Conservation (phyloP, 2,797 vertebrate species). For the Caiman crocodilus region DNA sequence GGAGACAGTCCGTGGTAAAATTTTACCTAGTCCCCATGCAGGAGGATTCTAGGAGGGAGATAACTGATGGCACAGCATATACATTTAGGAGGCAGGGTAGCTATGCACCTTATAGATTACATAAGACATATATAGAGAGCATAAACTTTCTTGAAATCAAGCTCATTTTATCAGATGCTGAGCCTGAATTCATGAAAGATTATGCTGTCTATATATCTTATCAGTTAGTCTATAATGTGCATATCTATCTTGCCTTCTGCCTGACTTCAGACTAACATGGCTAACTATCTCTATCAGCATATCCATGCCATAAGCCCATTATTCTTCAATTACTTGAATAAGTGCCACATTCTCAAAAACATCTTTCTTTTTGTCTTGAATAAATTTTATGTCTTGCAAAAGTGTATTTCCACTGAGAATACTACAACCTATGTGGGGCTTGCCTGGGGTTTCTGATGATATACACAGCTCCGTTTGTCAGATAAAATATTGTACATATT, state of each 20-base stretch:
- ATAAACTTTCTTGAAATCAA: no score
- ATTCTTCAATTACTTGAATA: not conserved
- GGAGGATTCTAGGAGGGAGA: not conserved
- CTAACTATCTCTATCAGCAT: no score
- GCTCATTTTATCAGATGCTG: no score
- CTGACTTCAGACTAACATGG: no score
- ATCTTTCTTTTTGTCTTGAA: not conserved
- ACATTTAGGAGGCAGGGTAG: no score
- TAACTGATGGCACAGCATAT: not conserved
- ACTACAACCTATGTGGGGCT: not conserved
- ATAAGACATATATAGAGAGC: no score
- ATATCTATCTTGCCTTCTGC: no score
- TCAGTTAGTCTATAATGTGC: no score
- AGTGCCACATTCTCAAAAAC: not conserved
- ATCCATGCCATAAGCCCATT: no score
- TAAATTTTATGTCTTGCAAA: not conserved
- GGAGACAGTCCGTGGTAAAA: not conserved
- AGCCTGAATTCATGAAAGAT: no score
- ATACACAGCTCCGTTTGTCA: not conserved
- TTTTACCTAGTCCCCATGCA: not conserved
- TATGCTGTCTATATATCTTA: no score
- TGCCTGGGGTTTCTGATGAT: not conserved
- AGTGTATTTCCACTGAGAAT: not conserved
- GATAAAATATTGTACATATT: not conserved
- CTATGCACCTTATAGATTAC: no score